Evolutionary conservation across 1,140 invertebrate genomes (phyloP).

Genomic region (Penaeus japonicus): DNA sequence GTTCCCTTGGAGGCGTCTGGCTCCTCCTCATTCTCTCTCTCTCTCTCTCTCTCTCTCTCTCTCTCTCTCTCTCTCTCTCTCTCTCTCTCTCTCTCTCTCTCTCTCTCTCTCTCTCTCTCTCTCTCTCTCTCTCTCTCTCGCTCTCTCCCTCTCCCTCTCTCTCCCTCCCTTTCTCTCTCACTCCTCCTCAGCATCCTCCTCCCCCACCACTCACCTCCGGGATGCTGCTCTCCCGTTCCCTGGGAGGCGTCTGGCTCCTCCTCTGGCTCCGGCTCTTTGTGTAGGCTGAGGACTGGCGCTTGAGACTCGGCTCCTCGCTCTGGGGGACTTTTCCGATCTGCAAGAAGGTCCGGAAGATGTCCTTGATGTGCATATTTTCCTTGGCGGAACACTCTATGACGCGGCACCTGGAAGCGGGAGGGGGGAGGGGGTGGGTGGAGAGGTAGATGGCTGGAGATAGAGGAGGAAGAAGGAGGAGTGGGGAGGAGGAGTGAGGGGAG

Average conservation of each 20-base stretch:
- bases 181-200: no score
- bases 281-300: slow-evolving; percentile 45
- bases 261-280: slow-evolving; percentile 15
- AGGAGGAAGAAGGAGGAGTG: no score
- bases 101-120: no score
- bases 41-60: no score
- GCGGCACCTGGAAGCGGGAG: slow-evolving; percentile 69
- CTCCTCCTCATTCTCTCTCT: background rate
- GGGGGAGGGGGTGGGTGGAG: background rate
- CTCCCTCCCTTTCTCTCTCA: no score
- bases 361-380: slow-evolving; percentile 79
- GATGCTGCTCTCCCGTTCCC: slow-evolving; percentile 29
- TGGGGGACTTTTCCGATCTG: slow-evolving; percentile 49
- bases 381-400: slow-evolving; percentile 84
- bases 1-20: slow-evolving; percentile 29
- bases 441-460: background rate
- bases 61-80: no score
- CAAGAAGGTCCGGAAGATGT: slow-evolving; percentile 68
- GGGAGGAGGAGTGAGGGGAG: background rate
- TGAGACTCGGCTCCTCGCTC: slow-evolving; percentile 35
- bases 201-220: slow-evolving; percentile 27
- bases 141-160: no score
- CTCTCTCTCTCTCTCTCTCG: no score
- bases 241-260: slow-evolving; percentile 29
- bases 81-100: no score